Percentiles rank a stretch among this genome's conserved stretches.
These are phyloP conservation scores for Heliconius hermathena DNA, from an alignment of 1,140 invertebrate genomes.

Conservation along the genomic window DNA sequence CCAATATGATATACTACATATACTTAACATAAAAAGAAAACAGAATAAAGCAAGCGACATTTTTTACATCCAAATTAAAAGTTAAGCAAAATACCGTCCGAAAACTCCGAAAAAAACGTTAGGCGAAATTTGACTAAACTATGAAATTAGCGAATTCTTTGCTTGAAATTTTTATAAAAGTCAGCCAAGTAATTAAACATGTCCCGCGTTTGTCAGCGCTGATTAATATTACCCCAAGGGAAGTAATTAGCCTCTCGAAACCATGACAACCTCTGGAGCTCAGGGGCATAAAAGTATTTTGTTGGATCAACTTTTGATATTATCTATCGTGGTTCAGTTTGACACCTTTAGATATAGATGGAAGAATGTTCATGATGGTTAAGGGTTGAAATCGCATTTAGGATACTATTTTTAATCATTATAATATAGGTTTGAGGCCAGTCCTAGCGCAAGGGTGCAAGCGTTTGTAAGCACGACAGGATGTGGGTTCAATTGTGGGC, in stretches of 20 bases:
- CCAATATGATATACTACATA: no score
- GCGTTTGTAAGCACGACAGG: no score
- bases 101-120: constrained; percentile 3
- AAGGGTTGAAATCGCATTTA: not conserved
- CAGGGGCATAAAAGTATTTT: not conserved
- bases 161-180: constrained; percentile 3
- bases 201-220: constrained; percentile 13
- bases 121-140: constrained; percentile 16
- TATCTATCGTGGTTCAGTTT: not conserved
- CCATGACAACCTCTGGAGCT: not conserved
- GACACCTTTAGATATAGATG: not conserved
- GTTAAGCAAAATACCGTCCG: not conserved
- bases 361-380: not conserved
- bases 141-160: not conserved
- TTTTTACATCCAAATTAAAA: not conserved
- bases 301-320: not conserved
- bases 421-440: no score
- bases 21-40: not conserved
- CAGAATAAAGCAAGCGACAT: not conserved
- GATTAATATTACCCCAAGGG: constrained; percentile 9
- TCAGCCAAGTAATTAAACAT: constrained; percentile 12
- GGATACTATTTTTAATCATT: no score
- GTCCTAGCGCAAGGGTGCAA: no score
- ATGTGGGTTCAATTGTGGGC: no score
- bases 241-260: constrained; percentile 12